phyloP scores from a whole-genome alignment of 2,888 invertebrate species.

The Dioctria rufipes region DNA sequence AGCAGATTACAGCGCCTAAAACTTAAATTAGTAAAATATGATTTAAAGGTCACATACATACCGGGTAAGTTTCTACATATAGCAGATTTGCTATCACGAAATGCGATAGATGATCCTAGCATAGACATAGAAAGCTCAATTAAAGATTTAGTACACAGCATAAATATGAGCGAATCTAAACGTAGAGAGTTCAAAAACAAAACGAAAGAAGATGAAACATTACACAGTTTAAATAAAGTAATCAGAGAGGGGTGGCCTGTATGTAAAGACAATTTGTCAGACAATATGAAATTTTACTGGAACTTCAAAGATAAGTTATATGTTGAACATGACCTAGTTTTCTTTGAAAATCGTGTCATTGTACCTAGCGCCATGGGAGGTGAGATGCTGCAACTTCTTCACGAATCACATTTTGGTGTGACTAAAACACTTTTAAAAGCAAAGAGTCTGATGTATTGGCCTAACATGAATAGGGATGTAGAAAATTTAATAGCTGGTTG shows the following conservation, averaged over 20 bases:
- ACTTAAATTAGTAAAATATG: not conserved
- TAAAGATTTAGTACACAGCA: no score
- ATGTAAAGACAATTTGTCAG: not conserved
- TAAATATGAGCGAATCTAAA: no score
- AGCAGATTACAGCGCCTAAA: no score
- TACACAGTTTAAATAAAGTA: no score
- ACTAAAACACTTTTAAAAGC: conserved; percentile 57
- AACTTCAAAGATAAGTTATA: conserved; percentile 46
- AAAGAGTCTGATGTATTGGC: conserved; percentile 9
- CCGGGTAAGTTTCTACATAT: no score
- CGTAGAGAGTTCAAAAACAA: no score
- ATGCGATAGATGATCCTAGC: no score
- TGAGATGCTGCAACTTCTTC: conserved; percentile 56
- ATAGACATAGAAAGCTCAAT: no score
- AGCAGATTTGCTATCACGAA: no score
- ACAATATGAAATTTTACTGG: conserved; percentile 1
- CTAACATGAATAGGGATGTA: conserved; percentile 3
- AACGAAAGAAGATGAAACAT: no score
- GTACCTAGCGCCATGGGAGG: conserved; percentile 55
- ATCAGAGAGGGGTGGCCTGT: not conserved
- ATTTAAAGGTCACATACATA: no score
- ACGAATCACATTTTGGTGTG: conserved; percentile 59
- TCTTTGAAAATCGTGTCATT: conserved; percentile 56
- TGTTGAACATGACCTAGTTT: conserved; percentile 57
- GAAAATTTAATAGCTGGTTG: not conserved